Evolutionary conservation across 2,113 vertebrate species (phyloP), one percentile per base, ranked within the genome.

Genomic region (Lophura nycthemera): DNA sequence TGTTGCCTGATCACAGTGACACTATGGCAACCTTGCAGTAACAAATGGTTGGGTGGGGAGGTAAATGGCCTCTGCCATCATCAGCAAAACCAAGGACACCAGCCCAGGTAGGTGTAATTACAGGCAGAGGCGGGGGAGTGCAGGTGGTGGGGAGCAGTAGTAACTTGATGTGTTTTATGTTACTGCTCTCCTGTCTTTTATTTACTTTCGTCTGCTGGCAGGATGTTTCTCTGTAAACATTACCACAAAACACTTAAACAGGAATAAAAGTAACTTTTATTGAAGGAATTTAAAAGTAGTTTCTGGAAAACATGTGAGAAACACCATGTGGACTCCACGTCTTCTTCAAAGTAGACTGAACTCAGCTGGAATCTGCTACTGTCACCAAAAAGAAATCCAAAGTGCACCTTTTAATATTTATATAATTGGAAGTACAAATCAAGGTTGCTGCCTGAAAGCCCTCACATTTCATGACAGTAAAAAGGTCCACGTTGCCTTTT

Each of bases 171-270:
- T 92, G 82, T 4, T 94, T 89, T 78, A 86, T 94, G 56, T 95
- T 91, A 34, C 17, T 59, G 45, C 52, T 66, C 75, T 93, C 90
- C 93, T 45, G 80, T 75, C 94, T 85, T 95, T 95, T 91, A 95
- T 94, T 96, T 95, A 93, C 59, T 88, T 95, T 80, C 82, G 76
- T 69, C 83, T 83, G 79, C 72, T 83, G 65, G 83, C 89, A 96
- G 95, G 88, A 96, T 97, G 89, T 94, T 96, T 96, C 86, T 92
- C 94, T 91, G 90, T 96, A 94, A 96, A 97, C 95, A 88, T 97
- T 70, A 93, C 74, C 91, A 84, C 94, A 82, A 88, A 96, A 96
- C 85, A 90, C 82, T 97, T 89, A 86, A 93, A 78, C 66, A 84
- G 61, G 83, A 96, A 91, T 92, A 90, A 86, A 97, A 95, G 92